phyloP scores from a whole-genome alignment of 2,113 vertebrate genomes.

The Sardina pilchardus region DNA sequence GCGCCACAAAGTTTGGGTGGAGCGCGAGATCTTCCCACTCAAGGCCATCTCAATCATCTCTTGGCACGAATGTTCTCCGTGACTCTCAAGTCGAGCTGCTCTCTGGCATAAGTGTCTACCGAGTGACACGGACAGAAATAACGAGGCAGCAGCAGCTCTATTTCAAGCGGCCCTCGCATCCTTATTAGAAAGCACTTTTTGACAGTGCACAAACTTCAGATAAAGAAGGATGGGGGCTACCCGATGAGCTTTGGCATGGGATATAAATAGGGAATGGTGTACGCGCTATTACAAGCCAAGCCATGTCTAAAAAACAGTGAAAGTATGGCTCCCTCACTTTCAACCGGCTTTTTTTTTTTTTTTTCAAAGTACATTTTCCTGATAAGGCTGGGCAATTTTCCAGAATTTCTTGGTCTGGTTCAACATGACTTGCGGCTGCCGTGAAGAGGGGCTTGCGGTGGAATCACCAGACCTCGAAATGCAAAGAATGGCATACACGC shows the following conservation, averaged over 20 bases:
- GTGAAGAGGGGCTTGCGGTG: not conserved
- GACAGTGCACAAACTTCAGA: conserved; percentile 21
- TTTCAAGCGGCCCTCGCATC: not conserved
- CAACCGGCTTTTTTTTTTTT: too few relatives aligned
- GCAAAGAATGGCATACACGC: not conserved
- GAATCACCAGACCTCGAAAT: not conserved
- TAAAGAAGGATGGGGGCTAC: not conserved
- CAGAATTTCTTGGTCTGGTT: not conserved
- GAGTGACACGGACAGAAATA: conserved; percentile 8
- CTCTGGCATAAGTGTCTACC: conserved; percentile 15
- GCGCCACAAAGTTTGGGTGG: not conserved
- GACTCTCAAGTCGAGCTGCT: not conserved
- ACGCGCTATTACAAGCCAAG: not conserved
- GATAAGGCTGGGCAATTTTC: conserved; percentile 2
- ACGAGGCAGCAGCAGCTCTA: not conserved
- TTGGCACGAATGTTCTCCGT: conserved; percentile 10
- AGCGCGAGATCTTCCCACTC: not conserved
- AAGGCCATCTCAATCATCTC: not conserved
- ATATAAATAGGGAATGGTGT: conserved; percentile 30
- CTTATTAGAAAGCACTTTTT: conserved; percentile 15
- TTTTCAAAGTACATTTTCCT: not conserved
- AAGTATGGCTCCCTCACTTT: not conserved
- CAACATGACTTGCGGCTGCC: not conserved
- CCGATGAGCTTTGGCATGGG: not conserved
- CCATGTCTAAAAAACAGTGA: not conserved